Percentiles rank a stretch among this genome's conserved stretches.
Conservation (phyloP, 2,797 vertebrate species). For the Acomys russatus region DNA sequence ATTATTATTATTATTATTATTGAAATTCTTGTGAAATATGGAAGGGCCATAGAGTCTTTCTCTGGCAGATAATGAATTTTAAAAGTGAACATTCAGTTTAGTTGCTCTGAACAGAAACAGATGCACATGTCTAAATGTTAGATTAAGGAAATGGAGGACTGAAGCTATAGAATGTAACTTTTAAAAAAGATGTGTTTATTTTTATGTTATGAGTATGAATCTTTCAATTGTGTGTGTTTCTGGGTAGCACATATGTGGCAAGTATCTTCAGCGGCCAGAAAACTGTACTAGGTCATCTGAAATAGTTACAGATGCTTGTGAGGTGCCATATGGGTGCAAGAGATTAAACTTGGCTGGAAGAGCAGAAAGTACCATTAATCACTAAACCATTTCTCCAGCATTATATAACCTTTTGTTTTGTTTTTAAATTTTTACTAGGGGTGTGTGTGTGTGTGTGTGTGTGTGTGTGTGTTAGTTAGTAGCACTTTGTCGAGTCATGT, state of each 20-base stretch:
- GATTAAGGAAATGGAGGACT: slow-evolving; percentile 62
- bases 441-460: neutral
- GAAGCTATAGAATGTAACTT: slow-evolving; percentile 49
- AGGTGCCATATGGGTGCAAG: neutral
- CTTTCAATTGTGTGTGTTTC: neutral
- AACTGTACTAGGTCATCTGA: neutral
- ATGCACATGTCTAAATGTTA: neutral
- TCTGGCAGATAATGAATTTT: slow-evolving; percentile 62
- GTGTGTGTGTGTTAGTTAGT: slow-evolving; percentile 41
- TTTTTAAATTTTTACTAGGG: neutral
- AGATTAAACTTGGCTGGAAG: neutral
- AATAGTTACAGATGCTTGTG: neutral
- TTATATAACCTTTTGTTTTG: neutral
- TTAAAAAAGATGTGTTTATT: neutral
- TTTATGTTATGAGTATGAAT: slow-evolving; percentile 1
- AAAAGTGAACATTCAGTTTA: slow-evolving; percentile 49
- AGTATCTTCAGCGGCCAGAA: neutral
- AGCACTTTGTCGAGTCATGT: slow-evolving; percentile 23
- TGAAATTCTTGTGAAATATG: slow-evolving; percentile 46
- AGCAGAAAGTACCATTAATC: neutral
- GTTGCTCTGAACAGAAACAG: slow-evolving; percentile 51
- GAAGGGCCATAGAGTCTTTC: slow-evolving; percentile 56
- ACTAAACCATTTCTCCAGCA: neutral
- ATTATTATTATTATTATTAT: slow-evolving; percentile 33
- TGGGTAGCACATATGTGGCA: neutral